These are phyloP conservation scores for Delphinus delphis DNA, from an alignment of 2,113 vertebrate genomes.

Conservation along the genomic window DNA sequence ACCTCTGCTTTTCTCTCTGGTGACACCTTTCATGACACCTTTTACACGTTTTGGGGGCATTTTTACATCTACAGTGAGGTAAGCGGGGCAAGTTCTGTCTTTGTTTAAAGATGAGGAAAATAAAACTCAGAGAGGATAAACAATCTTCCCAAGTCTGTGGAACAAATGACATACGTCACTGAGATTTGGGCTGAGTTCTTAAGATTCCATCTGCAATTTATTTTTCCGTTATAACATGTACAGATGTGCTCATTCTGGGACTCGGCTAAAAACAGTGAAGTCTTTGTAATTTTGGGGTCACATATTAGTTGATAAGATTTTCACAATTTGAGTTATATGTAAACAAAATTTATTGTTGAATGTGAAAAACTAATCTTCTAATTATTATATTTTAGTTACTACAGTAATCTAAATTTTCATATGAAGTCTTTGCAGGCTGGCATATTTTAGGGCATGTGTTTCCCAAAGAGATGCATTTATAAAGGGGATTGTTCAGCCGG, in stretches of 20 bases:
- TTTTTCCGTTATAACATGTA: background rate
- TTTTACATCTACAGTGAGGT: background rate
- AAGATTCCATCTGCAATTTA: conserved; percentile 20
- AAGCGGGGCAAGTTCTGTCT: background rate
- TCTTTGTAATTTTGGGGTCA: background rate
- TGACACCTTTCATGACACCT: background rate
- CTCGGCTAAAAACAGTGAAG: background rate
- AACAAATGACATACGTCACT: background rate
- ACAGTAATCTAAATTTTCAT: background rate
- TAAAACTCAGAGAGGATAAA: background rate
- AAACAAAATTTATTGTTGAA: background rate
- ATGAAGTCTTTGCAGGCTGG: background rate
- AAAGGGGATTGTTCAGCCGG: background rate
- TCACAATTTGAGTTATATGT: background rate
- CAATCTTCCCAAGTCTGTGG: background rate
- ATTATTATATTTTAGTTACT: background rate
- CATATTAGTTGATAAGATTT: background rate
- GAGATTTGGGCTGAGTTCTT: background rate
- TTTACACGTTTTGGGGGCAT: background rate
- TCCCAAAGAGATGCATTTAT: background rate
- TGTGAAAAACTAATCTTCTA: background rate
- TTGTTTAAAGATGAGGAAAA: background rate
- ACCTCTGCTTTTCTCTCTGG: background rate
- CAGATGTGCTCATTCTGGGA: background rate
- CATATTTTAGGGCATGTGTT: background rate